These are phyloP conservation scores for Labroides dimidiatus DNA, from an alignment of 2,797 vertebrate genomes.

Conservation along the genomic window DNA sequence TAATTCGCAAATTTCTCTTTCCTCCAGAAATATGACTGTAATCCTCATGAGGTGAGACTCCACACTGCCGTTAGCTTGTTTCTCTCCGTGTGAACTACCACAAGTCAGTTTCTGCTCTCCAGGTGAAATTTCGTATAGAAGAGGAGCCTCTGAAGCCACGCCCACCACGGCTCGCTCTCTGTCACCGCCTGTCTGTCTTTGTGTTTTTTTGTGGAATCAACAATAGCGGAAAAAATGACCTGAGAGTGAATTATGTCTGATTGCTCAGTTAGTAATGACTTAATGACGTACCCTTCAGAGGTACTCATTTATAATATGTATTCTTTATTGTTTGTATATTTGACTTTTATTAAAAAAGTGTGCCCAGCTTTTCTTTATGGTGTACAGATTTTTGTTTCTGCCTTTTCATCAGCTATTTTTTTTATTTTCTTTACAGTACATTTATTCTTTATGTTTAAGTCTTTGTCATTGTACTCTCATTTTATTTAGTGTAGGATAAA, in stretches of 20 bases:
- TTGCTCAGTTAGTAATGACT: background rate
- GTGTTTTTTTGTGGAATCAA: constrained; percentile 24
- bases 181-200: constrained; percentile 9
- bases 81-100: background rate
- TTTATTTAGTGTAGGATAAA: too few species aligned
- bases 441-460: too few species aligned
- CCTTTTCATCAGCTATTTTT: too few species aligned
- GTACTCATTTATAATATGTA: background rate
- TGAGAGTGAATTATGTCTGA: background rate
- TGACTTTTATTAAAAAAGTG: background rate
- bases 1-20: background rate
- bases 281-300: background rate
- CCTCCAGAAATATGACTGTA: background rate
- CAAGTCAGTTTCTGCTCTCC: background rate
- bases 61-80: background rate
- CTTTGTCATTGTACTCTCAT: too few species aligned
- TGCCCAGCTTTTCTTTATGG: too few species aligned
- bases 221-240: constrained; percentile 15
- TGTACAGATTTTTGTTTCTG: too few species aligned
- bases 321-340: background rate
- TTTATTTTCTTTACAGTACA: too few species aligned
- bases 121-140: constrained; percentile 46
- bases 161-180: constrained; percentile 24
- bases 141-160: constrained; percentile 6
- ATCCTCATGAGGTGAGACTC: background rate